Evolutionary conservation across 2,113 vertebrate species (phyloP).

Genomic region (Pachypanchax playfairii): DNA sequence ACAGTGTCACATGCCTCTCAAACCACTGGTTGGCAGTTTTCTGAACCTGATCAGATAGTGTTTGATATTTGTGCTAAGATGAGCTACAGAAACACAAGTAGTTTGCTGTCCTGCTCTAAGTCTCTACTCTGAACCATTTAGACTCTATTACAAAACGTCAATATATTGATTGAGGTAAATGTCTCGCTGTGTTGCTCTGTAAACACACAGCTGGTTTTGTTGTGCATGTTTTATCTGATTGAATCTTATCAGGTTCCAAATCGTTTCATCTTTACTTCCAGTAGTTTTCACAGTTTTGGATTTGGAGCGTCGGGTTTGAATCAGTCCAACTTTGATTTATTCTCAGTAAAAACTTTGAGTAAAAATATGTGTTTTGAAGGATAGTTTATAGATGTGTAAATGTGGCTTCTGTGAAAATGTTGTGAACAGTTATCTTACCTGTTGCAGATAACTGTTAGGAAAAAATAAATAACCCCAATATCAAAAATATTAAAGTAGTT

Average conservation of each 20-base stretch:
- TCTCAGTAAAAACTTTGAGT: not conserved
- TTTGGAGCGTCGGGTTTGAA: conserved; percentile 27
- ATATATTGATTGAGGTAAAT: conserved; percentile 76
- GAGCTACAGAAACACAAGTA: conserved; percentile 37
- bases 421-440: too few relatives aligned
- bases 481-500: too few relatives aligned
- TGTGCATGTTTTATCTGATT: conserved; percentile 72
- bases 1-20: not conserved
- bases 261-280: conserved; percentile 59
- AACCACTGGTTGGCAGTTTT: not conserved
- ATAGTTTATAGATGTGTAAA: too few relatives aligned
- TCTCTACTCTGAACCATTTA: conserved; percentile 75
- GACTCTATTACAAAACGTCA: conserved; percentile 76
- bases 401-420: too few relatives aligned
- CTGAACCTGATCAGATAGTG: not conserved
- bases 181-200: conserved; percentile 73
- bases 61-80: conserved; percentile 26
- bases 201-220: conserved; percentile 61
- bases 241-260: conserved; percentile 70
- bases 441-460: too few relatives aligned
- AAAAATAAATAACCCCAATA: too few relatives aligned
- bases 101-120: conserved; percentile 62
- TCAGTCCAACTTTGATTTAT: conserved; percentile 15
- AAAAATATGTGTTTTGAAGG: too few relatives aligned
- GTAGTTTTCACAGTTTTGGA: conserved; percentile 20